Conservation (phyloP, 2,113 vertebrate genomes). For the Oreochromis tanganicae region DNA sequence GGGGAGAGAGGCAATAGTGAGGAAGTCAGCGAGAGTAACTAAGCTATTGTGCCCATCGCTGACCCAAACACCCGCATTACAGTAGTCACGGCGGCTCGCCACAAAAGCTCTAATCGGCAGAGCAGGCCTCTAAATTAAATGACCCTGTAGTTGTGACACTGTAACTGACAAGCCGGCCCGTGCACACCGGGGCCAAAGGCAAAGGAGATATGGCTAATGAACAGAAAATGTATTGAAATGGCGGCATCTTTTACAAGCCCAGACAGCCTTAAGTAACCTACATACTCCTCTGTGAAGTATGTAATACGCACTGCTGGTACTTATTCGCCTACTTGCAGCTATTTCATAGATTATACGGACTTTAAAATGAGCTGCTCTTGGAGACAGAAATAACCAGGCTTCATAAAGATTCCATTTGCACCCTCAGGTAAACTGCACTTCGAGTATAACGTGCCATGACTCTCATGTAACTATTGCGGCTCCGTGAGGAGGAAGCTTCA, state of each 20-base stretch:
- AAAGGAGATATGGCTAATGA: slow-evolving; percentile 47
- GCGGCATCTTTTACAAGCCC: slow-evolving; percentile 18
- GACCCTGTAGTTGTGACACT: slow-evolving; percentile 42
- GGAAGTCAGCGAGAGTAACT: slow-evolving; percentile 62
- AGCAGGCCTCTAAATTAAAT: slow-evolving; percentile 48
- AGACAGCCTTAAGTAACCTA: slow-evolving; percentile 13
- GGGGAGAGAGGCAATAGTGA: slow-evolving; percentile 28
- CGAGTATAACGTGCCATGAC: not conserved
- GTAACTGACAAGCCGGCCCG: slow-evolving; percentile 34
- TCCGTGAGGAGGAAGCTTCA: not conserved
- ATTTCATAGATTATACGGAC: slow-evolving; percentile 25
- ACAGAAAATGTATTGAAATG: slow-evolving; percentile 38
- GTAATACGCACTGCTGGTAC: not conserved
- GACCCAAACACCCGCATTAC: slow-evolving; percentile 61
- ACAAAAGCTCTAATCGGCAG: slow-evolving; percentile 60
- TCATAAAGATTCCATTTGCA: slow-evolving; percentile 10
- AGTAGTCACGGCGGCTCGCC: slow-evolving; percentile 37
- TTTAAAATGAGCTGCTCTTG: slow-evolving; percentile 27
- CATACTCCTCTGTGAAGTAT: slow-evolving; percentile 9
- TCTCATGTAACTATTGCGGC: not conserved
- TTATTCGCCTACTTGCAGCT: slow-evolving; percentile 13
- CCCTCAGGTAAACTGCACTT: slow-evolving; percentile 1
- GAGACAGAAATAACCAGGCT: slow-evolving; percentile 7
- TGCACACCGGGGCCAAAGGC: slow-evolving; percentile 25
- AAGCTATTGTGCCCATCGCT: slow-evolving; percentile 57